Conservation (phyloP, 2,113 vertebrate genomes). For the Oenanthe melanoleuca region DNA sequence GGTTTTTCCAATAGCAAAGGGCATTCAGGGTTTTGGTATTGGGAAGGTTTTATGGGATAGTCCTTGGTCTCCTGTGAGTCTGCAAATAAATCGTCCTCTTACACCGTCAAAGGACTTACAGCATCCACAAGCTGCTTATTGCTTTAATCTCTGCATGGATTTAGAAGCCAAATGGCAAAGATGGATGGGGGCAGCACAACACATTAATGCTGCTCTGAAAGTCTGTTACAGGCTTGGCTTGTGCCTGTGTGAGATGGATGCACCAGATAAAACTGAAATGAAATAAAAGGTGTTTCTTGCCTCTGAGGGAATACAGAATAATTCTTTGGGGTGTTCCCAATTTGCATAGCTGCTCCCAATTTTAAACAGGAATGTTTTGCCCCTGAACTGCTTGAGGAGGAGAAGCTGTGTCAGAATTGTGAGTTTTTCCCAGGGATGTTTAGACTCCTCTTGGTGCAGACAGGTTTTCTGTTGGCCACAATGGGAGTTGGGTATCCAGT, state of each 20-base stretch:
- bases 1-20: neutral
- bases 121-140: constrained; percentile 39
- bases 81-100: neutral
- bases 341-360: neutral
- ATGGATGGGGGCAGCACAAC: neutral
- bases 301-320: neutral
- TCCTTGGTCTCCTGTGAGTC: neutral
- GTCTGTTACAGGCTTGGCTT: neutral
- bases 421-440: neutral
- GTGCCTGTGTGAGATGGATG: neutral
- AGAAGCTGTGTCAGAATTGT: neutral
- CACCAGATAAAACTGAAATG: neutral
- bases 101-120: neutral
- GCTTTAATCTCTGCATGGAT: constrained; percentile 21
- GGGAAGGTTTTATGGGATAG: neutral
- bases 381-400: neutral
- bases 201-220: neutral
- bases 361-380: neutral
- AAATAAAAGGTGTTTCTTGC: neutral
- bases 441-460: neutral
- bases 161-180: constrained; percentile 16
- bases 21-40: neutral
- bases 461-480: neutral
- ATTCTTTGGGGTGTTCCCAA: neutral
- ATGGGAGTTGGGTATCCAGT: neutral